Evolutionary conservation across 2,888 invertebrate genomes (phyloP), one percentile per base, ranked within the genome.

Genomic region (Dasypolia templi): DNA sequence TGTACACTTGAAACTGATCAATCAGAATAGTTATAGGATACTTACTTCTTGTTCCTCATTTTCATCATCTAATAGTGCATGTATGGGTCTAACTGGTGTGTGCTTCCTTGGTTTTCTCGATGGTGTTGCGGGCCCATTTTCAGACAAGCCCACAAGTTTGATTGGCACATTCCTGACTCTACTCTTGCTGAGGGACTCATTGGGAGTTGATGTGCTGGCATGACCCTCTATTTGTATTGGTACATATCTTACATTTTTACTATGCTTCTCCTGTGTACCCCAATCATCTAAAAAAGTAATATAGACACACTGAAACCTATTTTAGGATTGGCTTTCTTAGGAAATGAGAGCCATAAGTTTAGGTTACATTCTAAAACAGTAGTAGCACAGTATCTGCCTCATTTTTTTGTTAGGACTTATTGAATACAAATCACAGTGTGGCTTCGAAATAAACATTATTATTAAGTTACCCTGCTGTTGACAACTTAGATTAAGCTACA

Each of bases 191-290:
- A 64, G 14, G 22, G 88, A 58, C 22, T 93, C 92, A 69, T 91
- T 92, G 5, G 96, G 96, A n/a, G 96, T 96, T 5, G 96, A 96
- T 19, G 96, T 96, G 80, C 95, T 95, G 0, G 96, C 94, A 76
- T 93, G 91, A 7, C 91, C 92, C 64, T 95, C 96, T 71, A 95
- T 73, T 82, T 93, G 93, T 75, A 96, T 95, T 55, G 96, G 96
- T 66, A 96, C 92, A 88, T 95, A 94, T 58, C 94, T 91, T 19
- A 95, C 91, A 86, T 94, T 94, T 79, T 92, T 92, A 64, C 82
- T 87, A 39, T 79, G 80, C 49, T 88, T 92, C 32, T 92, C 90
- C 62, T 91, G 87, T 69, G 81, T 88, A 32, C 89, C 86, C 92
- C 91, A 91, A 53, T 84, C 55, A 88, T 94, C 95, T 94, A 89